These are phyloP conservation scores for Galeopterus variegatus DNA, from an alignment of 2,113 vertebrate species.

Conservation along the genomic window DNA sequence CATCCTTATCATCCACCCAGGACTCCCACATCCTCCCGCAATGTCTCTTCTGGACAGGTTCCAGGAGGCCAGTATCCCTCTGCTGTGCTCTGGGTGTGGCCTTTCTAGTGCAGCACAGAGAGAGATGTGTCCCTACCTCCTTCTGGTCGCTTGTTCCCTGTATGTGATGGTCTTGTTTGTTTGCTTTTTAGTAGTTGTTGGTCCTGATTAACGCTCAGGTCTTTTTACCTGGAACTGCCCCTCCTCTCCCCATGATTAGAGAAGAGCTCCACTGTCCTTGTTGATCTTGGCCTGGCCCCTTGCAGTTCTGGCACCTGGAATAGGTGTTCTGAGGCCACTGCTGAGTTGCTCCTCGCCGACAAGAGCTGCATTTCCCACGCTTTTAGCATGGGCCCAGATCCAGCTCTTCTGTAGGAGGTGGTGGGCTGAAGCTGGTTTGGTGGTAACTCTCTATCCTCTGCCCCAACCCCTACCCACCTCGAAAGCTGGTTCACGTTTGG, in stretches of 20 bases:
- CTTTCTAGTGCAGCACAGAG: conserved; percentile 68
- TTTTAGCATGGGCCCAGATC: conserved; percentile 33
- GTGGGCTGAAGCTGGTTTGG: conserved; percentile 64
- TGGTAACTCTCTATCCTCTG: conserved; percentile 37
- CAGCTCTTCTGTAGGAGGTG: neutral
- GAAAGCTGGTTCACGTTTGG: conserved; percentile 53
- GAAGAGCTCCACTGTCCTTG: conserved; percentile 6
- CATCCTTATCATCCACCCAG: neutral
- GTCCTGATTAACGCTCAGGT: neutral
- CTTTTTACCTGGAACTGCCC: neutral
- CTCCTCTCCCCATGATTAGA: neutral
- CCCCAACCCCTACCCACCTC: neutral
- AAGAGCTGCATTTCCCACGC: conserved; percentile 13
- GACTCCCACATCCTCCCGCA: conserved; percentile 60
- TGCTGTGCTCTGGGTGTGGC: conserved; percentile 77
- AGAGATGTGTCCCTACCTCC: conserved; percentile 23
- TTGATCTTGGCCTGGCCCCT: conserved; percentile 46
- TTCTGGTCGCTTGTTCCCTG: neutral
- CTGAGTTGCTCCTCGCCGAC: neutral
- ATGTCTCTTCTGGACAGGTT: conserved; percentile 57
- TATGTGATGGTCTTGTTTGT: neutral
- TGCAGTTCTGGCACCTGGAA: neutral
- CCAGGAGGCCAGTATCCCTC: conserved; percentile 61
- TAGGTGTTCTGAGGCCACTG: neutral
- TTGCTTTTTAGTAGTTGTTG: conserved; percentile 33